Evolutionary conservation across 2,797 vertebrate genomes (phyloP), one percentile per base, ranked within the genome.

Genomic region (Acrossocheilus fasciatus): DNA sequence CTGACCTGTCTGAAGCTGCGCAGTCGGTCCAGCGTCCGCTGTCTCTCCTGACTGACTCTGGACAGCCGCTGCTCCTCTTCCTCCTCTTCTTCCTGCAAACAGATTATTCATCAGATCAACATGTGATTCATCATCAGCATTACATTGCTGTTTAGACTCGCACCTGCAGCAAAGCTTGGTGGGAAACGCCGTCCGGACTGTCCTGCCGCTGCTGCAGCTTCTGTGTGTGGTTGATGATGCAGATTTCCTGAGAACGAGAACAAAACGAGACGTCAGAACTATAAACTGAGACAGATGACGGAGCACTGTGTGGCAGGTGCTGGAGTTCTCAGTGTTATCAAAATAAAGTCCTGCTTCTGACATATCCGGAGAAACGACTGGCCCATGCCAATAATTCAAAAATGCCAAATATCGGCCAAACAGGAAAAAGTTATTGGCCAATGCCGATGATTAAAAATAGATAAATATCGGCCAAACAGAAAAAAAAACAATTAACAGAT

Each of bases 1-100:
- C 81, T 90, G 90, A 99, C 98, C 97, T 99, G 98, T 92, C 97
- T 98, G 93, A 98, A 98, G 80, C 95, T 97, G 86, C 97, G 97
- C 34, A 99, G 97, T 91, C 98, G 93, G 88, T 99, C 98, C 93
- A 99, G 93, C 2, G 98, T 99, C 92, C 93, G 96, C 93, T 98
- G 97, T 72, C 98, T 95, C 73, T 99, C 98, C 91, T 97, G 97
- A 92, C 96, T 97, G 92, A 99, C 96, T 92, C 96, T 96, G 76
- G 94, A 94, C 23, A 92, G 97, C 90, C 93, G 97, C 91, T 91
- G 95, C 86, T 95, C 96, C 86, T 99, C 97, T 84, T 97, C 97
- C 5, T 97, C 97, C 86, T 96, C 96, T 72, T 97, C 96, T 86
- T 90, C 90, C 85, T 96, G 95, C 91, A 94, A 91, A 82, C 93